Percentiles rank a stretch among this genome's conserved stretches.
phyloP scores from a whole-genome alignment of 2,113 vertebrate genomes.

The Psettodes erumei region DNA sequence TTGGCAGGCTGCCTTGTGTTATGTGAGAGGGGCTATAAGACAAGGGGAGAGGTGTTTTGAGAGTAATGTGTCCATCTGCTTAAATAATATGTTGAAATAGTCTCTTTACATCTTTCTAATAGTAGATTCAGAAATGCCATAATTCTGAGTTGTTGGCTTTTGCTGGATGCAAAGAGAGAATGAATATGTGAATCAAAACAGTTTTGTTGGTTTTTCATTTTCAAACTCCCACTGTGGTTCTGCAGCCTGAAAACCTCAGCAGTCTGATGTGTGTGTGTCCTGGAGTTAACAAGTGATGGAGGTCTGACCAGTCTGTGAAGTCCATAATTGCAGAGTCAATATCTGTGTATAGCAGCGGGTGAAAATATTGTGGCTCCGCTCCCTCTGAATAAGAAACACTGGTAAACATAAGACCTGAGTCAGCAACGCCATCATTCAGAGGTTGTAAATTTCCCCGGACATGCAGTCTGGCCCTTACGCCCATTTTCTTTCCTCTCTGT shows the following conservation, averaged over 20 bases:
- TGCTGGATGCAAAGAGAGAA: not conserved
- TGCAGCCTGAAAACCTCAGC: conserved; percentile 3
- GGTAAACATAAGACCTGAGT: conserved; percentile 41
- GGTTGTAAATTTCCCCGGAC: conserved; percentile 28
- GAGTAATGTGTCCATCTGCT: not conserved
- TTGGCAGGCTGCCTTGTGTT: not conserved
- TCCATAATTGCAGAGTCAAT: conserved; percentile 55
- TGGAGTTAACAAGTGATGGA: conserved; percentile 13
- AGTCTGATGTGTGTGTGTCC: conserved; percentile 16
- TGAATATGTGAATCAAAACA: not conserved
- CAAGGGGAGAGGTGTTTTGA: not conserved
- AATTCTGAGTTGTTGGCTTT: not conserved
- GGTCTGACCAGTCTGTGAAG: conserved; percentile 17
- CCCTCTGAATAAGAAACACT: conserved; percentile 43
- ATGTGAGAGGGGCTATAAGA: not conserved
- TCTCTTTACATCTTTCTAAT: not conserved
- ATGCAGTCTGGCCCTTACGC: conserved; percentile 25
- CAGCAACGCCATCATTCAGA: conserved; percentile 21
- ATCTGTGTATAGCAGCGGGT: conserved; percentile 42
- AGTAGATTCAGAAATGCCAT: not conserved
- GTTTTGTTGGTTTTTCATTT: conserved; percentile 13
- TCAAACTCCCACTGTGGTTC: not conserved
- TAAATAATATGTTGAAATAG: not conserved
- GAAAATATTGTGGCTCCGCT: conserved; percentile 52
- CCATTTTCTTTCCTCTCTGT: conserved; percentile 6